Conservation (phyloP, 2,113 vertebrate species). For the Butorides virescens region DNA sequence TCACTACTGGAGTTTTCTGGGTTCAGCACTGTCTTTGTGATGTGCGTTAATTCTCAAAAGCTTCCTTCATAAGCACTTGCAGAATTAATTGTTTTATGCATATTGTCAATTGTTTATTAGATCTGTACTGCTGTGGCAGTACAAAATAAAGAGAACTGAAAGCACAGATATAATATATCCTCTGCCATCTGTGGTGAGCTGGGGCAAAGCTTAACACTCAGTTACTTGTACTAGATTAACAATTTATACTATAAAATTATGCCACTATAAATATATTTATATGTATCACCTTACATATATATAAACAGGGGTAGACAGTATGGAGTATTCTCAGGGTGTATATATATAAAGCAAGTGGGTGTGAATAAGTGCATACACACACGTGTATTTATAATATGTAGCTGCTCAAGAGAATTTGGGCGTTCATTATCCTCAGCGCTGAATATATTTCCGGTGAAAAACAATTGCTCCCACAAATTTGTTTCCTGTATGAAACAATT, state of each 20-base stretch:
- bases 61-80: neutral
- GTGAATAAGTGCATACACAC: fast-evolving
- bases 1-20: neutral
- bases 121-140: fast-evolving
- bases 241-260: neutral
- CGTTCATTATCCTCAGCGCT: neutral
- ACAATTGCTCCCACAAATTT: neutral
- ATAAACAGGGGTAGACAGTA: neutral
- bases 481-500: neutral
- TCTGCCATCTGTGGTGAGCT: neutral
- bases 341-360: neutral
- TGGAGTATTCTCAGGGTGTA: neutral
- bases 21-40: neutral
- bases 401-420: fast-evolving
- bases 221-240: neutral
- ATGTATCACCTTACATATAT: neutral
- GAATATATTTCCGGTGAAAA: neutral
- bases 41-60: neutral
- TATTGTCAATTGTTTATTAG: neutral
- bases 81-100: neutral
- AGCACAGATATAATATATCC: neutral
- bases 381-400: neutral
- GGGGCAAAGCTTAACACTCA: neutral
- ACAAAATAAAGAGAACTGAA: neutral
- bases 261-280: neutral